Base-by-base conservation (phyloP, 2,113 vertebrate species). In the Spheniscus mendiculus region DNA sequence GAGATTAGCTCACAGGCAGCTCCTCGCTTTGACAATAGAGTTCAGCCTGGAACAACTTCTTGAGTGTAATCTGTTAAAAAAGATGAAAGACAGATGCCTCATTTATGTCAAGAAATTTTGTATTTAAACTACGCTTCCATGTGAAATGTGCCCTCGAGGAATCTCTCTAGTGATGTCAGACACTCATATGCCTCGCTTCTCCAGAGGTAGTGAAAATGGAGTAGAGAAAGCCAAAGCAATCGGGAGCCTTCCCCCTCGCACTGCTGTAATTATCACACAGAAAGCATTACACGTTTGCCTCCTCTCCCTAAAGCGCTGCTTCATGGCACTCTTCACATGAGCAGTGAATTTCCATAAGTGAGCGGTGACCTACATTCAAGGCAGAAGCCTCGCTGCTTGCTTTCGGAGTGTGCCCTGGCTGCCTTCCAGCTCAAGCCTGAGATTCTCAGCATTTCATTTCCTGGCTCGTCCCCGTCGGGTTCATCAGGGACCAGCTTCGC, bases 371-470 rank as follows among this genome's bases (percentile, higher is more conserved):
- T 97, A 97, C 93, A 97, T 97, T 96, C 85, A 56, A 94, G 93
- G 84, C 87, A 95, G 82, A 94, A 88, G 63, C 82, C 42, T 88
- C 19, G 6, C 87, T 73, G 83, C 78, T 71, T 88, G 72, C 81
- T 85, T 89, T 89, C 4, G 2, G 82, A 72, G 53, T 74, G 71
- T 44, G 20, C 58, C 29, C 94, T 98, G 98, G 98, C 95, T 45
- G 59, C 45, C 55, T 40, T 87, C 97, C 98, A 98, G 93, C 86
- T 83, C 87, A 83, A 97, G 56, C 34, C 56, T 85, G 80, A 95
- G 91, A 96, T 97, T 92, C 95, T 93, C 94, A 97, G 95, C 91
- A 87, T 95, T 96, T 96, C 74, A 96, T 97, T 98, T 98, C 97
- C 97, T 97, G 96, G 58, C 88, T 89, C 42, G 4, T 97, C 94